Conservation (phyloP, 2,797 vertebrate species). For the Babyrousa celebensis region DNA sequence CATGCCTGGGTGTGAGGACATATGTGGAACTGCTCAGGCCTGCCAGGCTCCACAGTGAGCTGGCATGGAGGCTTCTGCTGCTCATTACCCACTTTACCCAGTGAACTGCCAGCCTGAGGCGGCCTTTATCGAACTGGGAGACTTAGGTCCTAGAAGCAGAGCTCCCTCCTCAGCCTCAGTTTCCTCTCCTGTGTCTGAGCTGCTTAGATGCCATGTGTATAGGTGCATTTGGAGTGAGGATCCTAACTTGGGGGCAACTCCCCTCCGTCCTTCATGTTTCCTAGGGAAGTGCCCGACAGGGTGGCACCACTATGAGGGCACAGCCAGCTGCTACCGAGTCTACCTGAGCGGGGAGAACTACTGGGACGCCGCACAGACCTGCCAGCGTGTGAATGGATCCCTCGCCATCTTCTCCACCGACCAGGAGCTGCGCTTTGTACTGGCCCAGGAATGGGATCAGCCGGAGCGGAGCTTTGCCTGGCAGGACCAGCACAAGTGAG, state of each 20-base stretch:
- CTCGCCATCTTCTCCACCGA: constrained; percentile 98
- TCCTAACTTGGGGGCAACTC: constrained; percentile 91
- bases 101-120: too few relatives aligned
- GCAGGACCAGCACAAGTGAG: constrained; percentile 97
- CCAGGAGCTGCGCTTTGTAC: constrained; percentile 98
- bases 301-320: constrained; percentile 99
- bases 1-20: accelerated
- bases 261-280: constrained; percentile 92
- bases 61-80: too few relatives aligned
- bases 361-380: constrained; percentile 98
- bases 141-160: not conserved
- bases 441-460: constrained; percentile 98
- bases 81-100: too few relatives aligned
- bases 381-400: constrained; percentile 97
- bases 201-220: not conserved
- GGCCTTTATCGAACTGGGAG: too few relatives aligned
- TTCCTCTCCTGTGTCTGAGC: not conserved
- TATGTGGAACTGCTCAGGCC: too few relatives aligned
- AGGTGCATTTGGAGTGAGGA: constrained; percentile 43
- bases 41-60: too few relatives aligned
- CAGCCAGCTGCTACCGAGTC: constrained; percentile 98
- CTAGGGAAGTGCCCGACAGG: constrained; percentile 99
- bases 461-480: constrained; percentile 95
- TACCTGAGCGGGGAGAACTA: constrained; percentile 98
- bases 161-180: not conserved